These are phyloP conservation scores for Numenius arquata DNA, from an alignment of 2,113 vertebrate genomes.

Conservation along the genomic window DNA sequence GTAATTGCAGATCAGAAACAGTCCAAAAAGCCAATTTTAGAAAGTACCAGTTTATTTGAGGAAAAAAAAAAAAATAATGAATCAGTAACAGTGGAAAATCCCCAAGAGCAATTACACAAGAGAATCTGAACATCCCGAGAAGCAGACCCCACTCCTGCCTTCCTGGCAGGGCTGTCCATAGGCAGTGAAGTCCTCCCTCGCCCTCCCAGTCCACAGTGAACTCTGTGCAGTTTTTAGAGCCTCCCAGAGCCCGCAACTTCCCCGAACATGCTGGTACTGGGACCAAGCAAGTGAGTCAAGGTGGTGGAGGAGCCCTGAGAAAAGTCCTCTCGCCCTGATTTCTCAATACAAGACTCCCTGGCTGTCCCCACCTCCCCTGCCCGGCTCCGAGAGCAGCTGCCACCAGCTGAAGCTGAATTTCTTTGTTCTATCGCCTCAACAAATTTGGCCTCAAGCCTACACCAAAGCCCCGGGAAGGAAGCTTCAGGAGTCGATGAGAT, in stretches of 20 bases:
- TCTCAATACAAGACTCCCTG: neutral
- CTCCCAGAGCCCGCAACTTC: neutral
- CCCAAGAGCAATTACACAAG: conserved; percentile 55
- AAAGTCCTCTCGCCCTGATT: neutral
- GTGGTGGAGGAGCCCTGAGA: neutral
- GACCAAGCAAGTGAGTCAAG: neutral
- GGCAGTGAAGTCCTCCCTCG: neutral
- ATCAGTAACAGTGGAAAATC: conserved; percentile 71
- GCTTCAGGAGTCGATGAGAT: fast-evolving
- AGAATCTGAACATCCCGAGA: neutral
- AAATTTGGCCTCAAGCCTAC: neutral
- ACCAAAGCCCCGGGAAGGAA: neutral
- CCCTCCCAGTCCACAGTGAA: neutral
- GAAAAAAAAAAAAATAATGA: conserved; percentile 15
- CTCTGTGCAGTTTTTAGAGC: neutral
- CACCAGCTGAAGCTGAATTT: neutral
- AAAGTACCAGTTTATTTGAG: conserved; percentile 79
- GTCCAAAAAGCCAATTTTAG: conserved; percentile 44
- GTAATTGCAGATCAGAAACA: conserved; percentile 10
- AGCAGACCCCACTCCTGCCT: neutral
- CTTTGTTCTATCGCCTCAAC: fast-evolving
- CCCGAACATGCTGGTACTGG: neutral
- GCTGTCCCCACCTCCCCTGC: neutral
- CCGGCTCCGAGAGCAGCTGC: fast-evolving
- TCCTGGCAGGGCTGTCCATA: neutral